Base-by-base conservation (phyloP, 2,113 vertebrate species). In the Telmatochromis bifrenatus region DNA sequence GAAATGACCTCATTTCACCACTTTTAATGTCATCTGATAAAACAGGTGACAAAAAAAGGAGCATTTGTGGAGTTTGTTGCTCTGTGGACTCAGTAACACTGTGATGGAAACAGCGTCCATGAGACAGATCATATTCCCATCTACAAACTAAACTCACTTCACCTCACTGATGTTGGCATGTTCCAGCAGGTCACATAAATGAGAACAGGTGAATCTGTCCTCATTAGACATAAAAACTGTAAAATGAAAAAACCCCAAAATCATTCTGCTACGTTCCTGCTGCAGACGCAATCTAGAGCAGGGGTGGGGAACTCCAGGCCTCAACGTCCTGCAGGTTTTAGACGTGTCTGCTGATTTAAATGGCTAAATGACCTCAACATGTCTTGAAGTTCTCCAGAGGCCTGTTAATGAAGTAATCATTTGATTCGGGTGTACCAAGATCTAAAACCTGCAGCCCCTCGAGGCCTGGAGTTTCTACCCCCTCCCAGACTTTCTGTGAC, bases 241-340 rank as follows among this genome's bases (percentile, higher is more conserved):
- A 58, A 58, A 58, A 31, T 60, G 5, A 60, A 60, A 60, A 60
- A 9, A 0, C 0, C 8, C 26, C 26, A 9, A 60, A 10, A 60
- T 31, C 56, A 31, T 60, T 60, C 14, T 60, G 56, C 56, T 31
- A 60, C 5, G 3, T 31, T 60, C 56, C 56, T 60, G 56, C 56
- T 60, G 26, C 8, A 60, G 26, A 60, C 8, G 4, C 26, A 60
- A 60, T 31, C 56, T 60, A 60, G 56, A 60, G 56, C 56, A 60
- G 14, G 14, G 5, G 5, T 6, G 56, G 56, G 14, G 56, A 60
- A 31, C 56, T 60, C 26, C 26, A 60, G 56, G 56, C 14, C 56
- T 60, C 56, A 60, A 31, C 14, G 5, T 31, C 55, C 55, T 58
- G 55, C 56, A 60, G 56, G 5, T 9, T 60, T 60, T 60, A 60